Evolutionary conservation across 2,888 invertebrate species (phyloP), one percentile per base, ranked within the genome.

Genomic region (Plutella xylostella): DNA sequence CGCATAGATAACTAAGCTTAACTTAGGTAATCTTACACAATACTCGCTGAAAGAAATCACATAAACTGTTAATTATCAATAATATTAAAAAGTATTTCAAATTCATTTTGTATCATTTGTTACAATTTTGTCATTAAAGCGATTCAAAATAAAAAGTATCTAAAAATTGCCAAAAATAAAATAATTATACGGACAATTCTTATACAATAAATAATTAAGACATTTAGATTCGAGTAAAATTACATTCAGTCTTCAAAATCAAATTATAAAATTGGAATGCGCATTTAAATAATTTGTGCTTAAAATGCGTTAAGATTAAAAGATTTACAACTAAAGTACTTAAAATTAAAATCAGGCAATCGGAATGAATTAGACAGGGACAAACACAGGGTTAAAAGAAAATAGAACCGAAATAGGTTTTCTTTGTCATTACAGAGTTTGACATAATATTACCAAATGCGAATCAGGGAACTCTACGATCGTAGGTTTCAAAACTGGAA

Each of bases 1-100:
- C 78, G 76, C 70, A 59, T 72, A 70, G 63, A 68, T 66, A 75
- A 68, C 62, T 75, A 76, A 71, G 56, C 54, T 72, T 79, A 75
- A 63, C 59, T 28, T 25, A 35, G 55, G 62, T 64, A 61, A 58
- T 58, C 47, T 51, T 57, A 55, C 56, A 52, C 54, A 53, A 45
- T 48, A 54, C 34, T 14, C 7, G 47, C 31, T 30, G 50, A 57
- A 60, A 54, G 60, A 55, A 62, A 52, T 51, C 55, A 58, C 45
- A 59, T 33, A 30, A 4, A 4, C 12, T 15, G 17, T 33, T 14
- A 33, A 33, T 33, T 33, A 33, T 15, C 33, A 33, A 17, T 33
- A 33, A 33, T 15, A 33, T 14, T 6, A 33, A 33, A 33, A 15
- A 15, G 33, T 33, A 7, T 17, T 4, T 33, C 5, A 35, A 30